Conservation (phyloP, 2,113 vertebrate species). For the Ictidomys tridecemlineatus region DNA sequence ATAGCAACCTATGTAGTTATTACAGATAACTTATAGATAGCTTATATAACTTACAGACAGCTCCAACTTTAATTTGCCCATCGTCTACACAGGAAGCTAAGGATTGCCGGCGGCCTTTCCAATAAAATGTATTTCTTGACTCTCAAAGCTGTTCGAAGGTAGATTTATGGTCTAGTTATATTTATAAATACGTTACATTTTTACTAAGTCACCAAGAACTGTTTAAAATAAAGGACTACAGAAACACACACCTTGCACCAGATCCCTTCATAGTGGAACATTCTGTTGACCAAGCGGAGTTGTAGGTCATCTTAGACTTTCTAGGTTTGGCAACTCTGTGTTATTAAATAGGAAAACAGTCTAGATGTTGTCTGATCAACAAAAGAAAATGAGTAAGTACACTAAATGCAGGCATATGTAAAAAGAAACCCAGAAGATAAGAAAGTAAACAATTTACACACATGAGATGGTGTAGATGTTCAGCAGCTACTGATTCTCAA, state of each 20-base stretch:
- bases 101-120: background rate
- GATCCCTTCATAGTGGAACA: background rate
- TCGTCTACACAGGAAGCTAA: background rate
- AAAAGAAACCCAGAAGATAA: constrained; percentile 40
- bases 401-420: background rate
- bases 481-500: background rate
- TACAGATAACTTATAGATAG: background rate
- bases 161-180: background rate
- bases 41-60: background rate
- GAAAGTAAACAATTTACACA: background rate
- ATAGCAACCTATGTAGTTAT: background rate
- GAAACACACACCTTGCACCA: background rate
- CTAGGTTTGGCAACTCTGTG: background rate
- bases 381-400: background rate
- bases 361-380: background rate
- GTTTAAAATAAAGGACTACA: background rate
- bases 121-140: background rate
- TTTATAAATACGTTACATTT: constrained; percentile 19
- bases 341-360: constrained; percentile 13
- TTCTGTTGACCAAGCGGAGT: background rate
- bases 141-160: background rate
- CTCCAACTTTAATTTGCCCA: background rate
- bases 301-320: background rate
- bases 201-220: background rate
- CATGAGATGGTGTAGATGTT: background rate